phyloP scores from a whole-genome alignment of 2,888 invertebrate genomes.

The Nipponacmea schrenckii region DNA sequence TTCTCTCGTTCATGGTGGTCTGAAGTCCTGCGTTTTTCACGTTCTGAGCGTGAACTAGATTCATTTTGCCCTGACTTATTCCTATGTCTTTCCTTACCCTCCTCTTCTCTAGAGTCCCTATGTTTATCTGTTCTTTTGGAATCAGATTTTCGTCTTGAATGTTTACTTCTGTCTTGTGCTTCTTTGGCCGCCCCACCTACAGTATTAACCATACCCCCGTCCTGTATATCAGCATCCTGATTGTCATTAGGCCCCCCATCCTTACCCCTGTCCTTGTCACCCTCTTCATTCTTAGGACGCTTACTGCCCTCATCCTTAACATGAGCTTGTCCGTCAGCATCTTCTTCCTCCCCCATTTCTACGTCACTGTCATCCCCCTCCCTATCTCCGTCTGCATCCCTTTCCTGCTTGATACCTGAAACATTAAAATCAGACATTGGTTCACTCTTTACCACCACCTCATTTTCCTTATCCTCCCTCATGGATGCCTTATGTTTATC shows the following conservation, averaged over 20 bases:
- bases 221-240: slow-evolving; percentile 3
- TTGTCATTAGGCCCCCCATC: slow-evolving; percentile 13
- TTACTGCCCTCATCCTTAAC: not conserved
- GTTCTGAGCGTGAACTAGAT: not conserved
- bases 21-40: not conserved
- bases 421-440: slow-evolving; percentile 15
- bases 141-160: not conserved
- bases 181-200: not conserved
- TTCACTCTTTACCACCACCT: slow-evolving; percentile 13
- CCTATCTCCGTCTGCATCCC: slow-evolving; percentile 28
- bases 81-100: slow-evolving; percentile 8
- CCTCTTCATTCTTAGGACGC: not conserved
- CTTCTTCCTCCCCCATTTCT: slow-evolving; percentile 13
- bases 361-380: slow-evolving; percentile 20
- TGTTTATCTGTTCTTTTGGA: not conserved
- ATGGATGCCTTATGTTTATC: not conserved
- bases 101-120: not conserved
- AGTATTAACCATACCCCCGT: slow-evolving; percentile 4
- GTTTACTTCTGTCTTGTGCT: not conserved
- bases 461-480: slow-evolving; percentile 21
- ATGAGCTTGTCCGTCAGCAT: not conserved
- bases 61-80: slow-evolving; percentile 5
- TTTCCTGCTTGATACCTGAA: slow-evolving; percentile 23
- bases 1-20: not conserved
- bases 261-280: slow-evolving; percentile 10